phyloP scores from a whole-genome alignment of 2,797 vertebrate species.

The Phalanger gymnotis region DNA sequence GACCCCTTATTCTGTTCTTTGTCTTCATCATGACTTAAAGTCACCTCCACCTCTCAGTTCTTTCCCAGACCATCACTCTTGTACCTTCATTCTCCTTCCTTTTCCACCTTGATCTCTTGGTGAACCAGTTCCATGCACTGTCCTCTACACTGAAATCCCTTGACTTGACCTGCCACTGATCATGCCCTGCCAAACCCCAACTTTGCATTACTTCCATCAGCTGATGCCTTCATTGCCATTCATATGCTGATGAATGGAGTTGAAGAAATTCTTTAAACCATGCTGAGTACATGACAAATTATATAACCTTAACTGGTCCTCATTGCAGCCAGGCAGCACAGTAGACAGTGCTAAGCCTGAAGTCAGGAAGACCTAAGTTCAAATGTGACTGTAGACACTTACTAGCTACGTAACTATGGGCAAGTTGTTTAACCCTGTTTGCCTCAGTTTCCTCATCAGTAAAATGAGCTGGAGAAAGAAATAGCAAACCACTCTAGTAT shows the following conservation, averaged over 20 bases:
- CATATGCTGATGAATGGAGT: not conserved
- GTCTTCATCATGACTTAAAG: not conserved
- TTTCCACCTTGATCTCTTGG: not conserved
- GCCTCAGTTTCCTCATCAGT: too few species aligned
- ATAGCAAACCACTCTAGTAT: too few species aligned
- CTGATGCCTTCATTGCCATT: not conserved
- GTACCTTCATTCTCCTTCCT: not conserved
- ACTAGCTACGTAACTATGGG: too few species aligned
- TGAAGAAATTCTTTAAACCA: not conserved
- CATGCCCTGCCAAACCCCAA: not conserved
- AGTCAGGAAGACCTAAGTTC: too few species aligned
- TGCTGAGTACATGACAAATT: not conserved
- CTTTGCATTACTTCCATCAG: not conserved
- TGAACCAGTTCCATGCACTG: not conserved
- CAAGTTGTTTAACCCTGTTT: too few species aligned
- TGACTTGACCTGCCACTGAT: not conserved
- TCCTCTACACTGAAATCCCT: not conserved
- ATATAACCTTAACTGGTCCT: not conserved
- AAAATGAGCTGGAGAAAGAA: too few species aligned
- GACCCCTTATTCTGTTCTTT: not conserved
- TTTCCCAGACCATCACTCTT: not conserved
- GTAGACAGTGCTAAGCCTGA: too few species aligned
- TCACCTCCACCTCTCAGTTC: not conserved
- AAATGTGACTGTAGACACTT: too few species aligned
- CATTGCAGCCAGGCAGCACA: too few species aligned